Evolutionary conservation across 2,113 vertebrate genomes (phyloP).

Genomic region (Alouatta palliata): DNA sequence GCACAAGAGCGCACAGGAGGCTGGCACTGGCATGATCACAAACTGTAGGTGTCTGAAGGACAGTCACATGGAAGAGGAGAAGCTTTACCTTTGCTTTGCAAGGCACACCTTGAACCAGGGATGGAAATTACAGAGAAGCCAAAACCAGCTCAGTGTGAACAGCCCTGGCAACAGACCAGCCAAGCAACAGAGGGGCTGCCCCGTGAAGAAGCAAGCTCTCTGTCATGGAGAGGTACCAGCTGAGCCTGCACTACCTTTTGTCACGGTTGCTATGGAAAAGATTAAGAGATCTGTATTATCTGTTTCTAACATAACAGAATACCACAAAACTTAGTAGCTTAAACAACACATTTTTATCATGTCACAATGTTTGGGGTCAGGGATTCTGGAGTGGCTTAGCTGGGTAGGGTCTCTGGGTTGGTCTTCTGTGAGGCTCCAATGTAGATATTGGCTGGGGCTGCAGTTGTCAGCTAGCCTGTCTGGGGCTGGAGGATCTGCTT

Average conservation of each 20-base stretch:
- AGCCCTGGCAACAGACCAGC: background rate
- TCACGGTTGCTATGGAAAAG: background rate
- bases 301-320: background rate
- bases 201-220: background rate
- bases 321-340: background rate
- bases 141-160: background rate
- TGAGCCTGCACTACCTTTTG: background rate
- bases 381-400: background rate
- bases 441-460: too few relatives aligned
- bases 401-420: background rate
- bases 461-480: background rate
- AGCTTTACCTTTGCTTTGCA: background rate
- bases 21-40: background rate
- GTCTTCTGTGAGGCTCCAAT: background rate
- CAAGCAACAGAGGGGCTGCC: background rate
- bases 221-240: background rate
- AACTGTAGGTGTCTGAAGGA: background rate
- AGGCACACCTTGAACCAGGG: background rate
- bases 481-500: background rate
- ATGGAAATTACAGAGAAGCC: background rate
- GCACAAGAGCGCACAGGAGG: background rate
- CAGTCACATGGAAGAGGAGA: background rate
- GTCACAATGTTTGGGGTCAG: background rate
- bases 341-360: conserved; percentile 6
- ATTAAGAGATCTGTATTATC: background rate